Base-by-base conservation (phyloP, 1,140 invertebrate genomes). In the Rhopalosiphum maidis region DNA sequence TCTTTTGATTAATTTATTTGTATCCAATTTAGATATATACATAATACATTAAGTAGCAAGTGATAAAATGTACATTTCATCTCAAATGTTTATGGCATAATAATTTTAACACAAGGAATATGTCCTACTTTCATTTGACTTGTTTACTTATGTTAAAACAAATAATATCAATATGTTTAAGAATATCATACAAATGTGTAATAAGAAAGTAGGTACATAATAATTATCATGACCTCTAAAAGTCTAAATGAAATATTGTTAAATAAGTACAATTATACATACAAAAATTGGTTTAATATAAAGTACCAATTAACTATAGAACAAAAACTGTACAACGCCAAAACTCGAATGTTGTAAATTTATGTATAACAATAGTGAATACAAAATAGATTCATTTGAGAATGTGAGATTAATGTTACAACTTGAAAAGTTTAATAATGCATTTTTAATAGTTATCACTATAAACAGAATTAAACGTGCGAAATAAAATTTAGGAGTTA, bases 161-260 rank as follows among this genome's bases (percentile, higher is more conserved):
- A 77, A 77, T 77, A n/a, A 77, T n/a, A 77, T 77, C 9, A 60
- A 77, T 30, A 77, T 77, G 60, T 77, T 77, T 77, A 77, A 77
- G 30, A 77, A 6, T 35, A 54, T 35, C 11, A 55, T 55, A 77
- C 11, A 41, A 37, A 54, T 90, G 22, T 43, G 5, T 43, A 43
- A 25, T 30, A 55, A 68, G 54, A 90, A 90, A 37, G 89, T 68
- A 77, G 11, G 60, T 77, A 18, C 23, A 55, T 30, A 41, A 89
- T 88, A 25, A 90, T 90, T 90, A 43, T 41, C 55, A 90, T 68
- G 54, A 90, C 89, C 89, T 90, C 89, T 55, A 90, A 43, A 90
- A 30, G 43, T 90, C 89, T 55, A 90, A 43, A 90, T 41, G 43
- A 90, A 90, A 90, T 46, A 68, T 55, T 68, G 89, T 60, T 54